Base-by-base conservation (phyloP, 2,888 invertebrate genomes). In the Sarcophaga variegata region DNA sequence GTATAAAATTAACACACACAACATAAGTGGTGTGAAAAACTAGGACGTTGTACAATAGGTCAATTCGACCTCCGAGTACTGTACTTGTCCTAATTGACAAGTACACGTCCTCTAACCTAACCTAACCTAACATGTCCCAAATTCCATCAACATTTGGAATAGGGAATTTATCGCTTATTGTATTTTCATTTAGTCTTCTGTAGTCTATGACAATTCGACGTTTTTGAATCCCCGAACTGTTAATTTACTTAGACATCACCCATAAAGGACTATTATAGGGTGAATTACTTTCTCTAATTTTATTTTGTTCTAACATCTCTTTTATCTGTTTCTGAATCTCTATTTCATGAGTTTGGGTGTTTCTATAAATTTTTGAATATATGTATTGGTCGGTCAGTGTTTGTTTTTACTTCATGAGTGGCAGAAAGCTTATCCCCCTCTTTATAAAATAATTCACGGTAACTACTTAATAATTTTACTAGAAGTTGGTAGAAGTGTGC, bases 61-160 rank as follows among this genome's bases (percentile, higher is more conserved):
- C n/a, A n/a, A n/a, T n/a, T n/a, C n/a, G n/a, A n/a, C n/a, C n/a
- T n/a, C n/a, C n/a, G n/a, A n/a, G n/a, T n/a, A n/a, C n/a, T n/a
- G n/a, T n/a, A n/a, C n/a, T n/a, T n/a, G n/a, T n/a, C n/a, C n/a
- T n/a, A n/a, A n/a, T n/a, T n/a, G n/a, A n/a, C n/a, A n/a, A n/a
- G n/a, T n/a, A n/a, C n/a, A n/a, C n/a, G n/a, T n/a, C n/a, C n/a
- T n/a, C n/a, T n/a, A n/a, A n/a, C n/a, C n/a, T n/a, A n/a, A n/a
- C n/a, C n/a, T n/a, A n/a, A n/a, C 89, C 90, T 49, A 91, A 47
- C 72, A 89, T 88, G 37, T 89, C 89, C 22, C 90, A 66, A 12
- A 90, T 89, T 4, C 89, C 89, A 45, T 74, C 83, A 11, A 91
- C 89, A 45, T 89, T 81, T 2, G 89, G 89, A 17, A 89, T 86